Base-by-base conservation (phyloP, 2,888 invertebrate genomes). In the Zootermopsis nevadensis region DNA sequence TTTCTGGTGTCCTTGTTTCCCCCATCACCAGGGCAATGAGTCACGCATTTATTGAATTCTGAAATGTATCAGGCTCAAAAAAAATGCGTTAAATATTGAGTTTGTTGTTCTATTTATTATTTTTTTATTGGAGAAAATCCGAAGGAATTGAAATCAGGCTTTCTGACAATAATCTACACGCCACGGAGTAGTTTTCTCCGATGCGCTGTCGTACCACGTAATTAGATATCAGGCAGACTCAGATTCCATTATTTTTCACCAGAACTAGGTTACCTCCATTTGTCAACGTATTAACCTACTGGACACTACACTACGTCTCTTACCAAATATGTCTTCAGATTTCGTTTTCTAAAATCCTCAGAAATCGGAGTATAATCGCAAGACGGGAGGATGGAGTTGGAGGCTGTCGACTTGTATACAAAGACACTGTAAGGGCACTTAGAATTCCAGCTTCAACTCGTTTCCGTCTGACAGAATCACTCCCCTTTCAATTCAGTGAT, bases 401-500 rank as follows among this genome's bases (percentile, higher is more conserved):
- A 22, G 55, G 55, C 22, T 55, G 55, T 55, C 22, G 24, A 55
- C 55, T 55, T 55, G 60, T 60, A 60, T 15, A 60, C 60, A 60
- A 27, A 60, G 60, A 60, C n/a, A 6, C 60, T 27, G n/a, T 6
- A 27, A 60, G n/a, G 60, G 60, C 27, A 27, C 60, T 60, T 60
- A n/a, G 27, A 27, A 60, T 60, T 60, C 27, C 27, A 60, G 12
- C 27, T 12, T 12, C 27, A 27, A 3, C 60, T 60, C 60, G 60
- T 60, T 60, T 60, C 60, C 60, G 27, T 60, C 7, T 27, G 60
- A 60, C 27, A 8, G n/a, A n/a, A 60, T 10, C 60, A 8, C 60
- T 60, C n/a, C n/a, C 60, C 60, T 60, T 60, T 60, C 60, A 60
- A 27, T 27, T 60, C 60, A 60, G 60, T 60, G 60, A 60, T 60